A percentile compares a stretch with the other conserved stretches of the same genome.
phyloP scores from a whole-genome alignment of 2,113 vertebrate genomes.

The Telmatochromis brachygnathus region DNA sequence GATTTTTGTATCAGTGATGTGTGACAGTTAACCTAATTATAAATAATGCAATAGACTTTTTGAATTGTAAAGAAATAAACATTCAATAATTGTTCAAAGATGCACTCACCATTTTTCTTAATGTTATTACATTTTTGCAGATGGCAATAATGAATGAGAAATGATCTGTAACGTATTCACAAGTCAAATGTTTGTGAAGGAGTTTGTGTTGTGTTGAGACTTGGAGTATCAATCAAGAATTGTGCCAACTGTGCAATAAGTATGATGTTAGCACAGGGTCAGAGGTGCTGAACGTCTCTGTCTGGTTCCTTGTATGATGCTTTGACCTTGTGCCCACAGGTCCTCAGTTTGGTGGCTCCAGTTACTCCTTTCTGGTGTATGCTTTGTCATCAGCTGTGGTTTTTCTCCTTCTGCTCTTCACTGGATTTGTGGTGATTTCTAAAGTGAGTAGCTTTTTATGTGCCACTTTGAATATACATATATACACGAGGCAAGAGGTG shows the following conservation, averaged over 20 bases:
- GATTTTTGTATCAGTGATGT: background rate
- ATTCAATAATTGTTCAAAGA: background rate
- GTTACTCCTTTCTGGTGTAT: conserved; percentile 44
- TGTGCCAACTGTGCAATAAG: background rate
- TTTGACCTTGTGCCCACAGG: background rate
- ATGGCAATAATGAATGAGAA: background rate
- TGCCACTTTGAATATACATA: background rate
- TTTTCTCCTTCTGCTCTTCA: conserved; percentile 27
- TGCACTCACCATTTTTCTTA: background rate
- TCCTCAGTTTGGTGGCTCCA: conserved; percentile 22
- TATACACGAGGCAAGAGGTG: background rate
- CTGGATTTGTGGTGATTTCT: background rate
- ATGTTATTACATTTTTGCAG: background rate
- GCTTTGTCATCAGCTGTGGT: conserved; percentile 32
- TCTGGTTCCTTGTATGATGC: background rate
- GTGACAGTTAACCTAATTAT: background rate
- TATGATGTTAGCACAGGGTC: background rate
- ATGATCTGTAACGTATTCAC: background rate
- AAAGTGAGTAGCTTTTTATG: conserved; percentile 30
- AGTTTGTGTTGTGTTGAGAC: background rate
- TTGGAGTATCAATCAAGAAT: background rate
- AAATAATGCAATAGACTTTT: background rate
- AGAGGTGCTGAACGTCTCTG: background rate
- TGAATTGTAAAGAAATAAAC: background rate
- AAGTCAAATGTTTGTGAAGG: background rate